Percentiles rank a stretch among this genome's conserved stretches.
Conservation (phyloP, 92 coral and sea anemone species). For the Porites divaricata region DNA sequence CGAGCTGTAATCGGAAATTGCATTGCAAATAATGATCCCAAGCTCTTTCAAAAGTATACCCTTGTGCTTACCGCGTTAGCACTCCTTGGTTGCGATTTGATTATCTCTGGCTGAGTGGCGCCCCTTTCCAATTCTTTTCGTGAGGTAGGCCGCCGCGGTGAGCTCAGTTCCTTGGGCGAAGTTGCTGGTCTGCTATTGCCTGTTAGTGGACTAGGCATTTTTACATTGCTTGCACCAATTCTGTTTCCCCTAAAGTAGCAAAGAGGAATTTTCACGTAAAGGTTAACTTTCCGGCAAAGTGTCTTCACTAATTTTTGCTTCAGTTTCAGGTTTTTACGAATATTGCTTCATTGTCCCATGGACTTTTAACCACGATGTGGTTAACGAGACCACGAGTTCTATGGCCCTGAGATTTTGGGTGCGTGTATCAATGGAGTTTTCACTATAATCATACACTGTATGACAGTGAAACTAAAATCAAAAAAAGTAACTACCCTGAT, state of each 20-base stretch:
- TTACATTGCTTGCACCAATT: neutral
- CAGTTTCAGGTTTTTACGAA: too few species aligned
- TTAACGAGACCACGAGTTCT: too few species aligned
- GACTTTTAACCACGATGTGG: too few species aligned
- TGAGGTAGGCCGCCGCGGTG: conserved; percentile 35
- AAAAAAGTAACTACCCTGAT: conserved; percentile 38
- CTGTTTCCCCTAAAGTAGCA: conserved; percentile 17
- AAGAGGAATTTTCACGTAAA: neutral
- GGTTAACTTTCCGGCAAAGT: too few species aligned
- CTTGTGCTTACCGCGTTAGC: conserved; percentile 20
- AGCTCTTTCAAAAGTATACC: neutral
- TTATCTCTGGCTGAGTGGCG: conserved; percentile 24
- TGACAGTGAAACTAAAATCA: too few species aligned
- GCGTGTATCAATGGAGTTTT: too few species aligned
- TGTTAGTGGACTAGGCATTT: conserved; percentile 4
- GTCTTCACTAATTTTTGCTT: too few species aligned
- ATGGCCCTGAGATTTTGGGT: too few species aligned
- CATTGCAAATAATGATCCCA: too few species aligned
- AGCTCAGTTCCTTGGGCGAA: conserved; percentile 29
- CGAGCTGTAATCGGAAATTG: too few species aligned
- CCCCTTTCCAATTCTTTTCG: conserved; percentile 51
- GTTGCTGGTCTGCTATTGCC: conserved; percentile 9
- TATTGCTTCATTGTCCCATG: too few species aligned
- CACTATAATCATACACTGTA: too few species aligned
- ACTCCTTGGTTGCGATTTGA: conserved; percentile 41